Percentiles rank a stretch among this genome's conserved stretches.
These are phyloP conservation scores for Paragorgia papillata DNA, from an alignment of 92 coral and sea anemone species.

Conservation along the genomic window DNA sequence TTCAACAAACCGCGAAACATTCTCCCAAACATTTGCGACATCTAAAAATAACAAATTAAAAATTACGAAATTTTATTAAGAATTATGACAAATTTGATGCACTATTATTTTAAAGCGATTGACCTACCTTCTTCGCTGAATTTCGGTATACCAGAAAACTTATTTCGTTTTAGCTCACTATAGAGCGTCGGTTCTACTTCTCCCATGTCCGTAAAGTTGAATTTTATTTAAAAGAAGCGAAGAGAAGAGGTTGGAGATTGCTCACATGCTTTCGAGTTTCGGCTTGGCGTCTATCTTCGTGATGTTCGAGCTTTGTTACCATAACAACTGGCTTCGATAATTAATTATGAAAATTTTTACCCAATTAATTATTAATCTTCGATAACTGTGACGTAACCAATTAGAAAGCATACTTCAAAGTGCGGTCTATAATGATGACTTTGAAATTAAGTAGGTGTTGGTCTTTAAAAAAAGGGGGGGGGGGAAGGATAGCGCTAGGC, in stretches of 20 bases:
- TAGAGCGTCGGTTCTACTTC: constrained; percentile 88
- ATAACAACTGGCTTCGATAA: neutral
- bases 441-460: too few species aligned
- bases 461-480: too few species aligned
- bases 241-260: neutral
- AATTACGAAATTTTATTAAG: too few species aligned
- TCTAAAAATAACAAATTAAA: constrained; percentile 38
- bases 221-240: neutral
- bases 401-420: too few species aligned
- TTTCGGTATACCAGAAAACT: constrained; percentile 91
- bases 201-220: constrained; percentile 55
- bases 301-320: neutral
- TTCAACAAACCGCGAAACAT: constrained; percentile 77
- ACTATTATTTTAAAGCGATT: too few species aligned
- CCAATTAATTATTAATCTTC: too few species aligned
- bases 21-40: constrained; percentile 96
- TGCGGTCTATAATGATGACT: too few species aligned
- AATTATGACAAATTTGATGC: too few species aligned
- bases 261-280: constrained; percentile 4
- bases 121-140: constrained; percentile 87
- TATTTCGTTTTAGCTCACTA: constrained; percentile 85
- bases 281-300: neutral
- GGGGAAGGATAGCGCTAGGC: too few species aligned
- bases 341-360: neutral
- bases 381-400: too few species aligned